phyloP scores from a whole-genome alignment of 2,888 invertebrate genomes.

The Acronicta psi region DNA sequence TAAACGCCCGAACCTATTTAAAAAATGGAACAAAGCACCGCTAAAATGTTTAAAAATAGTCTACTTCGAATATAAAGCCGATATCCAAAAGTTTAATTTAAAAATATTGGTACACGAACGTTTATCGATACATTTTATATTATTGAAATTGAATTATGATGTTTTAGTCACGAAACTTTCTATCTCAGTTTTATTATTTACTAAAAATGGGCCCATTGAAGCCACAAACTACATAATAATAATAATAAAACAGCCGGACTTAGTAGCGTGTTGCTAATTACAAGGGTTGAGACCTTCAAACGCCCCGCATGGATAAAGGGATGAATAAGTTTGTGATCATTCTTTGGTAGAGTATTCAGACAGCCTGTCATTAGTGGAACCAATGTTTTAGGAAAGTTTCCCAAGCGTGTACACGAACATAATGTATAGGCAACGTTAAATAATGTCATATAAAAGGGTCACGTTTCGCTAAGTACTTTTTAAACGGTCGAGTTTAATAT shows the following conservation, averaged over 20 bases:
- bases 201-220: conserved; percentile 16
- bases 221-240: conserved; percentile 41
- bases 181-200: not conserved
- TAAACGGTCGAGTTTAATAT: conserved; percentile 51
- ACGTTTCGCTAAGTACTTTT: conserved; percentile 62
- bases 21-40: conserved; percentile 25
- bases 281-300: conserved; percentile 74
- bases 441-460: conserved; percentile 76
- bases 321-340: conserved; percentile 80
- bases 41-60: conserved; percentile 31
- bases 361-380: conserved; percentile 78
- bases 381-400: conserved; percentile 76
- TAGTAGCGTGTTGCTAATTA: conserved; percentile 76
- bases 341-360: conserved; percentile 73
- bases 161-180: too few relatives aligned
- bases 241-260: conserved; percentile 65
- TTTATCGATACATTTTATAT: conserved; percentile 9
- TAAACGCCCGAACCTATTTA: conserved; percentile 32
- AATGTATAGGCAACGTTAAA: conserved; percentile 66
- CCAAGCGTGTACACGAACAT: conserved; percentile 57
- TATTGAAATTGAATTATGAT: conserved; percentile 3
- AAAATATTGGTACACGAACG: conserved; percentile 14
- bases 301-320: conserved; percentile 72
- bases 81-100: conserved; percentile 22
- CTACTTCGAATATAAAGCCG: conserved; percentile 24